Evolutionary conservation across 2,113 vertebrate genomes (phyloP), one percentile per base, ranked within the genome.

Genomic region (Prionailurus viverrinus): DNA sequence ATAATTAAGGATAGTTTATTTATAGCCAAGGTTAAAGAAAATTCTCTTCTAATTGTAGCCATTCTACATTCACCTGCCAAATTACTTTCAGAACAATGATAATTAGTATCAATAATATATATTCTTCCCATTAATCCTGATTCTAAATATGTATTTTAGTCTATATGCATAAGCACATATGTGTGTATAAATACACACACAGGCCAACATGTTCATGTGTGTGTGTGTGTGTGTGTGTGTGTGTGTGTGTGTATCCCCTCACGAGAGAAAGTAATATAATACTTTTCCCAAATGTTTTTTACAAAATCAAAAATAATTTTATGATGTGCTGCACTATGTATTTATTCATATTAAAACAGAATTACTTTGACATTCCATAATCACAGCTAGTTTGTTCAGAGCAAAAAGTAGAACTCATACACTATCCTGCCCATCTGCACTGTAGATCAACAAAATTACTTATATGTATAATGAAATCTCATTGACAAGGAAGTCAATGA

Each of bases 341-440:
- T 68, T 89, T 82, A 82, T 1, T 93, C 25, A 48, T 39, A 84
- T 65, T 92, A 65, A 92, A 97, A 84, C 2, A 68, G 31, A 73
- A 89, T 68, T 83, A 82, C 68, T 91, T 81, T 68, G 58, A 65
- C 21, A 79, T 85, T 85, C 84, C 27, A 73, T 93, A 87, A 85
- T 16, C 27, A 84, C 13, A 84, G 16, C 13, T 48, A 74, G 45
- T 83, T 73, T 95, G 25, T 51, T 45, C 76, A 95, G 29, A 90
- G 14, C 29, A 91, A 45, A 81, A 83, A 82, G 92, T 8, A 95
- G 21, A 82, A 96, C 5, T 33, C 21, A 86, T 39, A 65, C 16
- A 82, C 33, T 87, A 69, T 81, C 27, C 33, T 45, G 27, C 8
- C 41, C 7, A 90, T 69, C 1, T 79, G 14, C 15, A 82, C 27